These are phyloP conservation scores for Urocynchramus pylzowi DNA, from an alignment of 2,113 vertebrate genomes.

Conservation along the genomic window DNA sequence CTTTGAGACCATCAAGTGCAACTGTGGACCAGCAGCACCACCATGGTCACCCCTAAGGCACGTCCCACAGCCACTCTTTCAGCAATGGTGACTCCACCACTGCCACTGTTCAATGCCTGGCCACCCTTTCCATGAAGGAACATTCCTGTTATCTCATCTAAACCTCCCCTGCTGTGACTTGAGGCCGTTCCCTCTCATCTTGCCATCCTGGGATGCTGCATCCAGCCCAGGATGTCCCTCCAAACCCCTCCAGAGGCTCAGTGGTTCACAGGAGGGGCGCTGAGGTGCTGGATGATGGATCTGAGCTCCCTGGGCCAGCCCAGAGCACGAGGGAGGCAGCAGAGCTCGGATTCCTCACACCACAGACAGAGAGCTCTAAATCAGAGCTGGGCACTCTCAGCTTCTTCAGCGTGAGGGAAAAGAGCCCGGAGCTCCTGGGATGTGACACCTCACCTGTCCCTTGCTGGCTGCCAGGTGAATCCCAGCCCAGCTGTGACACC, in stretches of 20 bases:
- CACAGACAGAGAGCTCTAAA: not conserved
- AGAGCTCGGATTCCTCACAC: not conserved
- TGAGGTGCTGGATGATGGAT: fast-evolving
- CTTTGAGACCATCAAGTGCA: not conserved
- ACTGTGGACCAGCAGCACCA: not conserved
- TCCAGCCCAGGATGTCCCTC: not conserved
- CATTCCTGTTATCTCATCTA: not conserved
- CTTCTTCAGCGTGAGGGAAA: not conserved
- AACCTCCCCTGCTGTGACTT: not conserved
- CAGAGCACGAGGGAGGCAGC: not conserved
- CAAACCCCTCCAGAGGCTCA: not conserved
- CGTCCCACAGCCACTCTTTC: not conserved
- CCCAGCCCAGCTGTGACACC: not conserved
- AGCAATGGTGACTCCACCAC: not conserved
- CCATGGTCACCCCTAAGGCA: not conserved
- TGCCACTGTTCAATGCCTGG: not conserved
- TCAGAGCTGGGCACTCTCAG: not conserved
- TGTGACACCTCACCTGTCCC: not conserved
- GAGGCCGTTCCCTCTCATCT: not conserved
- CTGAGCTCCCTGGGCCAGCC: not conserved
- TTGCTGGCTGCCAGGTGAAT: not conserved
- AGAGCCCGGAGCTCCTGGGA: not conserved
- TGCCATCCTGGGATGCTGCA: not conserved
- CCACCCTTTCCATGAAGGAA: not conserved
- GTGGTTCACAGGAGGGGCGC: fast-evolving